phyloP scores from a whole-genome alignment of 2,113 vertebrate genomes.

The Puffinus mauretanicus region DNA sequence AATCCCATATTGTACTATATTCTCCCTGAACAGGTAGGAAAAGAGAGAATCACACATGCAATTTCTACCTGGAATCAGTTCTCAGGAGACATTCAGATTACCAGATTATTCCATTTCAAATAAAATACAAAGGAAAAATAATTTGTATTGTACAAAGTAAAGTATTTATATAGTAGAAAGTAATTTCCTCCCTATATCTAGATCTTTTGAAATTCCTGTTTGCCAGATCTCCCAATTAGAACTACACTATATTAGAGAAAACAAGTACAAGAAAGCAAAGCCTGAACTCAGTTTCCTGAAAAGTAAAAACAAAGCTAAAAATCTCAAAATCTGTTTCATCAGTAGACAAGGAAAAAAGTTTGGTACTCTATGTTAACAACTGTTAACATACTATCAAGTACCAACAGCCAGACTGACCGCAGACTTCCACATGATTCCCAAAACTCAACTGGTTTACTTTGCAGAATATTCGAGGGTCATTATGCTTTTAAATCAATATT shows the following conservation, averaged over 20 bases:
- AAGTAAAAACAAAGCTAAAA: neutral
- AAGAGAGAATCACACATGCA: neutral
- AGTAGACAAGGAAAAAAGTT: neutral
- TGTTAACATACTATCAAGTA: neutral
- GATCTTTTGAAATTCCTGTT: neutral
- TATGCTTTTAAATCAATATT: neutral
- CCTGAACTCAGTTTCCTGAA: neutral
- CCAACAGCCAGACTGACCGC: neutral
- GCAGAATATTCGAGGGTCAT: neutral
- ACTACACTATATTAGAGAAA: neutral
- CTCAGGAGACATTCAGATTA: neutral
- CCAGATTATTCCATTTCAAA: neutral
- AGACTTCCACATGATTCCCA: neutral
- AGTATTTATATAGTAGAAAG: neutral
- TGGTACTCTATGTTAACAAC: neutral
- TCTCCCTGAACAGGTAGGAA: neutral
- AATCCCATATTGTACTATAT: neutral
- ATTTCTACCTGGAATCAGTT: neutral
- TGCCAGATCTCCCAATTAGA: neutral
- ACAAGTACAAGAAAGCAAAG: neutral
- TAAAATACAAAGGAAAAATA: neutral
- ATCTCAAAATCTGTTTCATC: neutral
- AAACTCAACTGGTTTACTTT: neutral
- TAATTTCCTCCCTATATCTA: neutral
- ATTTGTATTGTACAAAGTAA: neutral